These are phyloP conservation scores for Sicus ferrugineus DNA, from an alignment of 2,888 invertebrate genomes.

Conservation along the genomic window DNA sequence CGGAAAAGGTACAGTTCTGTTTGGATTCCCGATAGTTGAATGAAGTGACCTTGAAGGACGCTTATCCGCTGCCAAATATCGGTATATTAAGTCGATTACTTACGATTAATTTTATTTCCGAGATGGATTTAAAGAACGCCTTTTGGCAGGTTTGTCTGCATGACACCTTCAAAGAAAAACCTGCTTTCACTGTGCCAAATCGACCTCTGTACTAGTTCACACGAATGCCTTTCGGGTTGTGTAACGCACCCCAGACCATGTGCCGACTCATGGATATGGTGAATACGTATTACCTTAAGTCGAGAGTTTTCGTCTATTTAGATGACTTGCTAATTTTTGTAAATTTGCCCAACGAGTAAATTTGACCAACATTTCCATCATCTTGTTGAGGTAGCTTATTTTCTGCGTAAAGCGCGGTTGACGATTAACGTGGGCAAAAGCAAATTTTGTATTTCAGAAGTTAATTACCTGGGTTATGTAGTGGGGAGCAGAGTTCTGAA, in stretches of 20 bases:
- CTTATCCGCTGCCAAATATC: constrained; percentile 35
- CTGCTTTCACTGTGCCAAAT: constrained; percentile 36
- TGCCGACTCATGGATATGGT: constrained; percentile 40
- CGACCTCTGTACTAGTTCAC: constrained; percentile 39
- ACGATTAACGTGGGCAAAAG: constrained; percentile 32
- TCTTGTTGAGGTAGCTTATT: constrained; percentile 27
- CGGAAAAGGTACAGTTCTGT: constrained; percentile 33
- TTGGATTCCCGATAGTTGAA: constrained; percentile 38
- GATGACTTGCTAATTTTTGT: constrained; percentile 38
- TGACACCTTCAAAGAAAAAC: constrained; percentile 19
- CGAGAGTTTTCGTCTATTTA: constrained; percentile 35
- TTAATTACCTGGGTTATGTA: constrained; percentile 32
- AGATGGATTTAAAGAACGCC: constrained; percentile 30
- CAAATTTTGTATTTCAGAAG: constrained; percentile 27
- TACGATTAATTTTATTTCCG: constrained; percentile 31
- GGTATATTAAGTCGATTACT: constrained; percentile 36
- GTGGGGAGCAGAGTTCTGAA: constrained; percentile 28
- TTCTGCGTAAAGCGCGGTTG: constrained; percentile 27
- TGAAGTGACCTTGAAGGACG: constrained; percentile 32
- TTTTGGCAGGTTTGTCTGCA: constrained; percentile 34
- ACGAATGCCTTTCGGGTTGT: too few relatives aligned
- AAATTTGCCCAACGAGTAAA: constrained; percentile 23
- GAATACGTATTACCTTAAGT: constrained; percentile 32
- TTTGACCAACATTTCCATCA: constrained; percentile 25
- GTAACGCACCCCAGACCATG: constrained; percentile 36